Evolutionary conservation across 2,113 vertebrate genomes (phyloP).

Genomic region (Etheostoma cragini): DNA sequence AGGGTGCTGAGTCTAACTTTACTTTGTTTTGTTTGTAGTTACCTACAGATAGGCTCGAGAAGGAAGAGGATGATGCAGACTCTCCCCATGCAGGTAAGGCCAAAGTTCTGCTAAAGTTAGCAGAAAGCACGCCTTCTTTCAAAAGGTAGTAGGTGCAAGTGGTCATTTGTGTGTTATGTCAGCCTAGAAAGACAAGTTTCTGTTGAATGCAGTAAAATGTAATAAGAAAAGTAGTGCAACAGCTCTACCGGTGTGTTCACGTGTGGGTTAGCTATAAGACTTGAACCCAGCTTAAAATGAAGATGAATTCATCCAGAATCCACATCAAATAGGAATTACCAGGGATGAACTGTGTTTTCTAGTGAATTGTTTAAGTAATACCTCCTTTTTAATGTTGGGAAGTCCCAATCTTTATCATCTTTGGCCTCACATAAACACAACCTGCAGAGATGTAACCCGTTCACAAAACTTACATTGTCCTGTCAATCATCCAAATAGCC

Average conservation of each 20-base stretch:
- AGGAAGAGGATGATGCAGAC: constrained; percentile 88
- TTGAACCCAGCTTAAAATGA: not conserved
- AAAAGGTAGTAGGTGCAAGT: too few species aligned
- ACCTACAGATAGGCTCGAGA: constrained; percentile 90
- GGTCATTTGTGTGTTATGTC: not conserved
- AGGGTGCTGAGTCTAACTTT: not conserved
- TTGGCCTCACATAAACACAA: constrained; percentile 20
- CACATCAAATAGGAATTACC: not conserved
- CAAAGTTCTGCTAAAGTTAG: not conserved
- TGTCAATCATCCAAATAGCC: constrained; percentile 15
- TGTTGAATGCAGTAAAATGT: not conserved
- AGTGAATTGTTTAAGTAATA: not conserved
- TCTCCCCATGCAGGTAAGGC: constrained; percentile 84
- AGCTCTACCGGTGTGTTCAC: not conserved
- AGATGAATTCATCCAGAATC: not conserved
- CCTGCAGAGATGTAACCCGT: constrained; percentile 22
- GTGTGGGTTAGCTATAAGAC: not conserved
- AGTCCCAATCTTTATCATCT: not conserved
- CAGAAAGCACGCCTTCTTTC: not conserved
- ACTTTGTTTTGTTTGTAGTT: constrained; percentile 81
- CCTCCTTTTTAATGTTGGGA: not conserved
- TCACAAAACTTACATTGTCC: constrained; percentile 14
- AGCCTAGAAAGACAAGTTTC: not conserved
- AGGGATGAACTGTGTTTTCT: not conserved
- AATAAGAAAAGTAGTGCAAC: not conserved